A percentile compares a stretch with the other conserved stretches of the same genome.
phyloP scores from a whole-genome alignment of 1,140 invertebrate species.

The Heterodera schachtii region DNA sequence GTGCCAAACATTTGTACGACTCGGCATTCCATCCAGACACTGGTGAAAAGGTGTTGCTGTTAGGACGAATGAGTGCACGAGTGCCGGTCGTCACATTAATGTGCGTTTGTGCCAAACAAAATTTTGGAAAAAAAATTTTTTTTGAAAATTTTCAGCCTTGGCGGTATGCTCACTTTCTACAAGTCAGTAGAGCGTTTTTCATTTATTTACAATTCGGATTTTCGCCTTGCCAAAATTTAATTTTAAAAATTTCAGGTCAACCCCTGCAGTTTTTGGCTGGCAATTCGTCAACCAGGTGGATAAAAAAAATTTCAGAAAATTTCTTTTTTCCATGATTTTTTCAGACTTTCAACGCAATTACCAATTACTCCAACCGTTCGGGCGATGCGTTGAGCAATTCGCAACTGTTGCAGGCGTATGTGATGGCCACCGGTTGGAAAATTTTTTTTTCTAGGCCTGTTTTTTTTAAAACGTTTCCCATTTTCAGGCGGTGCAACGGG shows the following conservation, averaged over 20 bases:
- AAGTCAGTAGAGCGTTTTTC: conserved; percentile 70
- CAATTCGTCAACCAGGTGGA: conserved; percentile 77
- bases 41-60: conserved; percentile 91
- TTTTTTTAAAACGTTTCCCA: conserved; percentile 62
- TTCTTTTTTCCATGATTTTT: too few species aligned
- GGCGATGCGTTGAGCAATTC: conserved; percentile 74
- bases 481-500: conserved; percentile 83
- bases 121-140: background rate
- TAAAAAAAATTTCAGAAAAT: too few species aligned
- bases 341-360: conserved; percentile 87
- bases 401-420: conserved; percentile 42
- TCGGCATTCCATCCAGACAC: conserved; percentile 98
- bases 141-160: conserved; percentile 74
- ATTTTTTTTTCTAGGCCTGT: background rate
- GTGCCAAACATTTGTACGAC: conserved; percentile 91
- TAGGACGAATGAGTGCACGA: conserved; percentile 97
- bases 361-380: conserved; percentile 91
- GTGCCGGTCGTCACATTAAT: conserved; percentile 91
- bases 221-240: background rate
- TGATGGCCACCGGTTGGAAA: conserved; percentile 6
- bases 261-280: conserved; percentile 82
- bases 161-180: conserved; percentile 95
- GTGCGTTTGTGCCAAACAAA: background rate
- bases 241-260: conserved; percentile 73
- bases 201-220: too few species aligned